Evolutionary conservation across 2,113 vertebrate species (phyloP).

Genomic region (Neogobius melanostomus): DNA sequence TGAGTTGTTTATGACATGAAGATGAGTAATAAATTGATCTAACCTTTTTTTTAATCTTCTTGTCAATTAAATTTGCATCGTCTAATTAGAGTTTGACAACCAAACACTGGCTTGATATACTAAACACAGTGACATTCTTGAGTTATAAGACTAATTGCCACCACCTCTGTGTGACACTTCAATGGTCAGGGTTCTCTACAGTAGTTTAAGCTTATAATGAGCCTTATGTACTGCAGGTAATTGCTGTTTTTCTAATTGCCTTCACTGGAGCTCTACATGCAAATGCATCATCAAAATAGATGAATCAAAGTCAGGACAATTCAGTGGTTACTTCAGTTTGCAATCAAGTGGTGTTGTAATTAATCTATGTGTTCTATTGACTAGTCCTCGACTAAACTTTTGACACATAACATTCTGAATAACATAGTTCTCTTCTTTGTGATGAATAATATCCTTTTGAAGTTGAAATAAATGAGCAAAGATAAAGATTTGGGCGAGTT

Average conservation of each 20-base stretch:
- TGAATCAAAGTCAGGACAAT: not conserved
- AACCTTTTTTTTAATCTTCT: constrained; percentile 4
- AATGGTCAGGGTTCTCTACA: not conserved
- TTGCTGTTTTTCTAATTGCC: not conserved
- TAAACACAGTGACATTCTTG: not conserved
- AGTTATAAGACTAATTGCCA: not conserved
- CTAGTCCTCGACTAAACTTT: too few relatives aligned
- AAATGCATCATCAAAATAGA: not conserved
- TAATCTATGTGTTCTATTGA: not conserved
- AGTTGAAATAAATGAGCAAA: too few relatives aligned
- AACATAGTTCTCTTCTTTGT: too few relatives aligned
- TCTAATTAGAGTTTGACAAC: constrained; percentile 18
- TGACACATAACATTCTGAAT: too few relatives aligned
- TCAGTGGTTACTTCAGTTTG: not conserved
- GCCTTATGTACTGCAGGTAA: not conserved
- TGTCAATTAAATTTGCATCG: not conserved
- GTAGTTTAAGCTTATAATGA: not conserved
- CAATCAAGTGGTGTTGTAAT: not conserved
- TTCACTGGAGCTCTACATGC: not conserved
- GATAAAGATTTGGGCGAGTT: too few relatives aligned
- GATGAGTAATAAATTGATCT: constrained; percentile 5
- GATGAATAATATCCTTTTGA: too few relatives aligned
- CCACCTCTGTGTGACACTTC: not conserved
- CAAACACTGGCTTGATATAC: constrained; percentile 1
- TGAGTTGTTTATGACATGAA: not conserved